Percentiles rank a stretch among this genome's conserved stretches.
Evolutionary conservation across 2,888 invertebrate genomes (phyloP).

Genomic region (Plebejus anna): DNA sequence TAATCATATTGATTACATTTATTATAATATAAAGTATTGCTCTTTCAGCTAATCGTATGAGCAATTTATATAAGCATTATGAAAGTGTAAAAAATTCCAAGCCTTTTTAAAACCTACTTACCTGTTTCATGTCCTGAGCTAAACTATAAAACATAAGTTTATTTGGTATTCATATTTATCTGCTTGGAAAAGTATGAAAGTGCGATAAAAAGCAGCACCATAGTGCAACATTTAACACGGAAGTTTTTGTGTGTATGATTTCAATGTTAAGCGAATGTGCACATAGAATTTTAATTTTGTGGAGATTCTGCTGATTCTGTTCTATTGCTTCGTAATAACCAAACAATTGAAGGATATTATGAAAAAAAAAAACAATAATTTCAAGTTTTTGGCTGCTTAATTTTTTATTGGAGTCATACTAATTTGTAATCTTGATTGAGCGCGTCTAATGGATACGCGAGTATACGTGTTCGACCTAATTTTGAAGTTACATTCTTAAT

Average conservation of each 20-base stretch:
- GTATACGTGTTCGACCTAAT: too few species aligned
- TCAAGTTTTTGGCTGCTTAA: too few species aligned
- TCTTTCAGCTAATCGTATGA: background rate
- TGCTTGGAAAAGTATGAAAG: background rate
- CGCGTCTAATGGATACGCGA: too few species aligned
- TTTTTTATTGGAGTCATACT: too few species aligned
- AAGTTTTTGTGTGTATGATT: background rate
- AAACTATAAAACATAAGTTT: background rate
- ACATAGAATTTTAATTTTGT: background rate
- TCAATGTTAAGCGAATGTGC: background rate
- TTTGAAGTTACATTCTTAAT: too few species aligned
- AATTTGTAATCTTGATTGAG: too few species aligned
- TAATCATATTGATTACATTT: background rate
- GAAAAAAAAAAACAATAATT: background rate
- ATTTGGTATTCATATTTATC: conserved; percentile 4
- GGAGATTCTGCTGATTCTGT: background rate
- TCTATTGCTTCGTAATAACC: too few species aligned
- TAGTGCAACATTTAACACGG: background rate
- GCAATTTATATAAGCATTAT: conserved; percentile 10
- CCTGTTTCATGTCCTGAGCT: background rate
- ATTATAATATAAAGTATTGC: background rate
- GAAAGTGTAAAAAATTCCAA: conserved; percentile 12
- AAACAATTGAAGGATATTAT: too few species aligned
- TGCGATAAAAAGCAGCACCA: background rate
- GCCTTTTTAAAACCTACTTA: conserved; percentile 1